Base-by-base conservation (phyloP, 2,797 vertebrate genomes). In the Etheostoma perlongum region DNA sequence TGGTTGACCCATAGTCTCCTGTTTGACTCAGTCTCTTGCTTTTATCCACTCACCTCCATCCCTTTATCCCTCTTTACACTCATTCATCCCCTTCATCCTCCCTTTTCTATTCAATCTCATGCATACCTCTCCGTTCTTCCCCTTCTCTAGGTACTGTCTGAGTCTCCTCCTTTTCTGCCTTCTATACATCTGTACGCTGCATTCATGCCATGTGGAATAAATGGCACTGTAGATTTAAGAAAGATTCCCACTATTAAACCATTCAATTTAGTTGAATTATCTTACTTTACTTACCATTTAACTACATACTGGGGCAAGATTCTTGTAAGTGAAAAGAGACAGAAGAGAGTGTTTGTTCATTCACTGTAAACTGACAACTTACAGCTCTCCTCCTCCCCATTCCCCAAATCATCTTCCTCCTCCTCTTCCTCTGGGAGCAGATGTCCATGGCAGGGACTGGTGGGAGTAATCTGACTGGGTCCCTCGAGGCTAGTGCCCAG, bases 401-500 rank as follows among this genome's bases (percentile, higher is more conserved):
- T 95, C 58, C 93, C 95, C 52, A 93, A 90, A 7, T 93, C 91
- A 0, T 95, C 95, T 3, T 94, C 94, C 11, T 93, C 95, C 46
- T 92, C 90, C 4, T 95, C 95, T 60, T 95, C 95, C 77, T 94
- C 95, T 30, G 88, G 92, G 8, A 95, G 93, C 5, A 89, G 82
- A 73, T 96, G 92, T 83, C 89, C 93, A 71, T 97, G 96, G 1
- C 96, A 85, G n/a, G 95, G 94, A 82, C 95, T 94, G 19, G 96
- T 93, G 88, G 93, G 92, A 67, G 95, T 95, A 5, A 86, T 96
- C 88, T 96, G 97, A 70, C 95, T 95, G 0, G 96, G 93, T 27
- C 96, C 93, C 44, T 99, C 98, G 75, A 98, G 96, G 88, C 95
- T 98, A 68, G 96, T 97, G 79, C 97, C 97, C 85, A 99, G 94